A percentile compares a stretch with the other conserved stretches of the same genome.
Conservation (phyloP, 64 coral and sea anemone genomes). For the Platygyra sinensis region DNA sequence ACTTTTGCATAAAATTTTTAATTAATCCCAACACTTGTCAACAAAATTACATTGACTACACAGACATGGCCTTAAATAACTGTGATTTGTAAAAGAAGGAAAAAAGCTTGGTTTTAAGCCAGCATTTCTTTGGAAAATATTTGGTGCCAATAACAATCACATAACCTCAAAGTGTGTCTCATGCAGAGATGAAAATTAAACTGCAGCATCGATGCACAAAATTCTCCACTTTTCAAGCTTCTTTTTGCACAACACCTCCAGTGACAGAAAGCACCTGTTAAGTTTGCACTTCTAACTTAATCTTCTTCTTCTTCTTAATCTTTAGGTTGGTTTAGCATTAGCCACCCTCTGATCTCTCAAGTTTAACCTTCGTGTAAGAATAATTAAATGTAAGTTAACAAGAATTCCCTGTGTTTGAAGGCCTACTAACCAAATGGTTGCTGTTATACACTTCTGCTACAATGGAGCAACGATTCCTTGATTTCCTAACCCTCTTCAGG, state of each 20-base stretch:
- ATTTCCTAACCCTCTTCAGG: not conserved
- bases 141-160: not conserved
- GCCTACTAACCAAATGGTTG: slow-evolving; percentile 9
- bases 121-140: slow-evolving; percentile 1
- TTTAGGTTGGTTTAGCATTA: not conserved
- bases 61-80: not conserved
- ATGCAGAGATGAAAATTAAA: slow-evolving; percentile 29
- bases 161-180: slow-evolving; percentile 35
- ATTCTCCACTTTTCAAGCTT: not conserved
- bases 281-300: not conserved
- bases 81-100: slow-evolving; percentile 15
- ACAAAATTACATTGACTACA: not conserved
- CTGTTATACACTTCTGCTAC: not conserved
- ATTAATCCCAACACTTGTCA: not conserved
- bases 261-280: not conserved
- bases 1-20: slow-evolving; percentile 10
- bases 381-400: slow-evolving; percentile 26
- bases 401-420: not conserved
- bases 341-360: not conserved
- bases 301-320: not conserved
- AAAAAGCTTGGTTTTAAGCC: not conserved
- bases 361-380: slow-evolving; percentile 11
- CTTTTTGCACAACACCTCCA: not conserved
- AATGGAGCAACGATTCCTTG: not conserved
- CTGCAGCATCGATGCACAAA: not conserved